phyloP scores from a whole-genome alignment of 2,888 invertebrate genomes.

The Cacoxenus indagator region DNA sequence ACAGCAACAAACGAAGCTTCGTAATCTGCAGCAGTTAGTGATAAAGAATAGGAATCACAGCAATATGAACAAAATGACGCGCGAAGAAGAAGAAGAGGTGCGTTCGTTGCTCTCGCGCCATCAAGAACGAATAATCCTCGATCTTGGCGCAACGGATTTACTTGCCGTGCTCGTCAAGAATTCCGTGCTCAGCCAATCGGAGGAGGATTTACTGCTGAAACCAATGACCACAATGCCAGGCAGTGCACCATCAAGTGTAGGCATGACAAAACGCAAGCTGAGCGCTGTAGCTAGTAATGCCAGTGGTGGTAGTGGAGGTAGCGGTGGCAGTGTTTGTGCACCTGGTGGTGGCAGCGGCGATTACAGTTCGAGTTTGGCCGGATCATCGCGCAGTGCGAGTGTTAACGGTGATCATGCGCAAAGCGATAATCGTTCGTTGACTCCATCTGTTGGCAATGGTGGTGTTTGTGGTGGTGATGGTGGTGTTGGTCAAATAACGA shows the following conservation, averaged over 20 bases:
- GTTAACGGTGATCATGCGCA: conserved; percentile 63
- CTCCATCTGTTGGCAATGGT: conserved; percentile 54
- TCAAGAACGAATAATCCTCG: conserved; percentile 75
- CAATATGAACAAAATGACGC: conserved; percentile 58
- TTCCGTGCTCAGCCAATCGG: conserved; percentile 75
- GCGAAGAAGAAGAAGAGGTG: conserved; percentile 72
- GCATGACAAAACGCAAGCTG: conserved; percentile 60
- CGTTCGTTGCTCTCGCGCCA: conserved; percentile 76
- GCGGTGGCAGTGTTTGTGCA: conserved; percentile 36
- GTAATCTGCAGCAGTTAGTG: conserved; percentile 24
- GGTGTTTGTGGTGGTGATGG: conserved; percentile 24
- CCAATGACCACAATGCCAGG: conserved; percentile 38
- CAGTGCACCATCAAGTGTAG: conserved; percentile 58
- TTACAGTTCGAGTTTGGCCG: conserved; percentile 49
- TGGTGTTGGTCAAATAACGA: background rate
- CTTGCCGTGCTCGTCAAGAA: conserved; percentile 77
- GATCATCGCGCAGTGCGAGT: conserved; percentile 64
- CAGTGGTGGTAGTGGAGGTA: conserved; percentile 48
- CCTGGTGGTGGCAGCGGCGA: conserved; percentile 40
- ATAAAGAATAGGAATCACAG: conserved; percentile 6
- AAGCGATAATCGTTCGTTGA: conserved; percentile 66
- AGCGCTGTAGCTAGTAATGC: conserved; percentile 61
- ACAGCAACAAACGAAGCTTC: conserved; percentile 11
- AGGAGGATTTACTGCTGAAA: conserved; percentile 73
- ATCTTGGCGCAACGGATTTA: conserved; percentile 76